Base-by-base conservation (phyloP, 2,888 invertebrate genomes). In the Ernsta delagoae region DNA sequence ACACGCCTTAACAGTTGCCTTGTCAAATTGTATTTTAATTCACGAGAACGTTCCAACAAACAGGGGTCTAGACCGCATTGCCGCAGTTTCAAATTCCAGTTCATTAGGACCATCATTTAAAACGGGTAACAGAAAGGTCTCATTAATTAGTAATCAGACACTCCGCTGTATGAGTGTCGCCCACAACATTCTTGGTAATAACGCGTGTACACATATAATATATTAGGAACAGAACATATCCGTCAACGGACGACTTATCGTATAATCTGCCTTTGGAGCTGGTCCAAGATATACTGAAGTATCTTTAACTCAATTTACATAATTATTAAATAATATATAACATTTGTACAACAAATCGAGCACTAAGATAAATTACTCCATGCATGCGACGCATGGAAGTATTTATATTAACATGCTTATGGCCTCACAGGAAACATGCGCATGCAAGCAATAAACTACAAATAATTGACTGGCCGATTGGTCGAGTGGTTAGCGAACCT, bases 91-190 rank as follows among this genome's bases (percentile, higher is more conserved):
- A 31, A 54, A 31, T 54, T 54, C 54, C 31, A 31, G 16, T 54
- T 31, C 54, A 54, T 54, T 54, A 54, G 48, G 12, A 48, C 48
- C 48, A 48, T 48, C 16, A 48, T 48, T 12, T 48, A 48, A 48
- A 24, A 24, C 53, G 53, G 24, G 24, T 9, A 31, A 53, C 36
- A 41, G 56, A 31, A 16, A 24, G 48, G 36, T 59, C 48, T 45
- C 45, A 65, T 65, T 65, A 65, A 59, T 65, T 24, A 59, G 57
- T 65, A 57, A 59, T 65, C 24, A 65, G 50, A 65, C 48, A 41
- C 57, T 9, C 36, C 36, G 34, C 24, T 65, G 43, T 16, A 45
- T 45, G 45, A 45, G 45, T 50, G 50, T 16, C 16, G 16, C 50
- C 50, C 50, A 8, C 24, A 50, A 16, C 50, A 50, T 50, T 50